Evolutionary conservation across 1,140 invertebrate genomes (phyloP), one percentile per base, ranked within the genome.

Genomic region (Zaprionus lachaisei): DNA sequence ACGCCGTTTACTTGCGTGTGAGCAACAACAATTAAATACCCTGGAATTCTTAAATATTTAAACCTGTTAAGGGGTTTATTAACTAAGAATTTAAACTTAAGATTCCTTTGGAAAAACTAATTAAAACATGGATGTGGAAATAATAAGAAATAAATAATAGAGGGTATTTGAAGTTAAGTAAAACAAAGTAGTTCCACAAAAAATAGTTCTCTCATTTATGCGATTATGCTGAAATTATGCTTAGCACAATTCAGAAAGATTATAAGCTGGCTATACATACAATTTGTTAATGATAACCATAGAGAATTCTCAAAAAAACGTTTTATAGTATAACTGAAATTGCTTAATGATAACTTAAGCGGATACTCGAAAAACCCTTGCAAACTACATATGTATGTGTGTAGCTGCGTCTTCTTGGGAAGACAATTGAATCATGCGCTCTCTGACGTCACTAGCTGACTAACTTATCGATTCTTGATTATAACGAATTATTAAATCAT

Each of bases 381-480:
- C 9, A 34, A 34, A 4, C 31, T 11, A 34, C 6, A 7, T 2
- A 26, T 28, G 5, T 28, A 28, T 7, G 6, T 28, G 6, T 28
- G 26, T 28, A 31, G 31, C 9, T 11, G 3, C 4, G 14, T 14
- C 38, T 41, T 41, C 9, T n/a, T n/a, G n/a, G n/a, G n/a, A n/a
- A n/a, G n/a, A 14, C n/a, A 5, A 12, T 51, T 51, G 47, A 51
- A 51, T 51, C 47, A 51, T 51, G 12, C 41, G 11, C 20, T 22
- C 9, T 5, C 6, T 69, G 57, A 69, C 67, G 67, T 62, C 57
- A 69, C 41, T 31, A 17, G 20, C 15, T 69, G 44, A 69, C 57
- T 61, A 62, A 69, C 41, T 28, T 56, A 51, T 51, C 26, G 15
- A 9, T 47, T 17, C 41, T 47, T 7, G n/a, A 47, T 47, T 17